These are phyloP conservation scores for Champsocephalus gunnari DNA, from an alignment of 2,797 vertebrate genomes.

Conservation along the genomic window DNA sequence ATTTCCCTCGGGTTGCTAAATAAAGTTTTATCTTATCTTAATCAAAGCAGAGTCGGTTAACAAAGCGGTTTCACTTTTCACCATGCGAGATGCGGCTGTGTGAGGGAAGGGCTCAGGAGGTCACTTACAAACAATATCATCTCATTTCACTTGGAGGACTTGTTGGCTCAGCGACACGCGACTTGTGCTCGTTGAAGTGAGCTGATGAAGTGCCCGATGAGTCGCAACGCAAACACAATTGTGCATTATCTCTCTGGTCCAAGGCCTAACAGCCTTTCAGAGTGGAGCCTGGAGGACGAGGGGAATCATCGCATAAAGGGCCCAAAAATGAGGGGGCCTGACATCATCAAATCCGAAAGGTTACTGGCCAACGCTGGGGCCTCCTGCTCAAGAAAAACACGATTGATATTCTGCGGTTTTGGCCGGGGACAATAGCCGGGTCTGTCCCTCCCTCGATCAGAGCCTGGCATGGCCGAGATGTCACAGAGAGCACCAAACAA, in stretches of 20 bases:
- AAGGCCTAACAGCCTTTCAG: constrained; percentile 33
- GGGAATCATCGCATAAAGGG: constrained; percentile 60
- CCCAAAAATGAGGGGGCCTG: constrained; percentile 61
- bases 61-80: neutral
- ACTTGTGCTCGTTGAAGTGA: constrained; percentile 38
- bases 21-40: no score
- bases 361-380: constrained; percentile 79
- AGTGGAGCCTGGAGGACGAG: constrained; percentile 34
- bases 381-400: constrained; percentile 78
- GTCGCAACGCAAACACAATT: constrained; percentile 48
- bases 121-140: constrained; percentile 13
- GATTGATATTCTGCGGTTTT: constrained; percentile 80
- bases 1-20: no score
- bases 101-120: neutral
- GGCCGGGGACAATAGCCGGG: constrained; percentile 74
- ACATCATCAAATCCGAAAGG: constrained; percentile 86
- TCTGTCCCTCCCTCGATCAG: constrained; percentile 79
- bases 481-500: constrained; percentile 85
- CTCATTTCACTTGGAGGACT: constrained; percentile 30
- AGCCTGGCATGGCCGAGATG: constrained; percentile 86
- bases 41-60: no score
- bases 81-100: neutral
- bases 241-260: constrained; percentile 34
- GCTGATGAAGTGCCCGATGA: constrained; percentile 63
- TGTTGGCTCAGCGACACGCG: constrained; percentile 25